Percentiles rank a stretch among this genome's conserved stretches.
Conservation (phyloP, 2,888 invertebrate genomes). For the Acholoe squamosa region DNA sequence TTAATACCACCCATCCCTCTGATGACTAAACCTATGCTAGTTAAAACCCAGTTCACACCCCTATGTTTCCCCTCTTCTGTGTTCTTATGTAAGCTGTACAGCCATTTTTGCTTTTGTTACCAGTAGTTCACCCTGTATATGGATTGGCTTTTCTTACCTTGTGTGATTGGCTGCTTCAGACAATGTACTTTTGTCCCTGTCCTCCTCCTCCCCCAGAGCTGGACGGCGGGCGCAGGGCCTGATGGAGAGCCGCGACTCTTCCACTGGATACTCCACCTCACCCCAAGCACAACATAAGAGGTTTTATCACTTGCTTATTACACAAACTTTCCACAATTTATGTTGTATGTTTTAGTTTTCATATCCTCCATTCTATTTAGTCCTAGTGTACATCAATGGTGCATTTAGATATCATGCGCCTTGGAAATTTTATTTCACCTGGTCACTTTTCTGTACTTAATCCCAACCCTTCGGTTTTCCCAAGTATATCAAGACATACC, state of each 20-base stretch:
- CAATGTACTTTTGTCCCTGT: slow-evolving; percentile 49
- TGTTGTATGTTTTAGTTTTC: slow-evolving; percentile 31
- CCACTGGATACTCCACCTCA: slow-evolving; percentile 45
- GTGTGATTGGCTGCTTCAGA: slow-evolving; percentile 38
- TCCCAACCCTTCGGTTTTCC: too few species aligned
- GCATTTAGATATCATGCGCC: not conserved
- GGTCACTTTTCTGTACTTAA: too few species aligned
- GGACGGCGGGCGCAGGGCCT: slow-evolving; percentile 47
- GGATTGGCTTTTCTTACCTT: slow-evolving; percentile 23
- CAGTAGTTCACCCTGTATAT: too few species aligned
- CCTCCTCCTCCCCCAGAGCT: slow-evolving; percentile 44
- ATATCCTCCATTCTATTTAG: not conserved
- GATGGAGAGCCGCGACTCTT: slow-evolving; percentile 45
- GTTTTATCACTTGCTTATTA: slow-evolving; percentile 56
- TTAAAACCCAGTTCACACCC: too few species aligned
- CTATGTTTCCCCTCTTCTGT: too few species aligned
- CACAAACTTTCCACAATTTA: not conserved
- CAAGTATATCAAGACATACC: too few species aligned
- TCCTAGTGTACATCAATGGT: not conserved
- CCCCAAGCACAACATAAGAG: slow-evolving; percentile 59
- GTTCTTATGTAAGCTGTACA: too few species aligned
- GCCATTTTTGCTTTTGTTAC: too few species aligned
- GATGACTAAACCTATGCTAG: too few species aligned
- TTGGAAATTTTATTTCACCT: too few species aligned
- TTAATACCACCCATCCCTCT: too few species aligned